Evolutionary conservation across 2,113 vertebrate species (phyloP), one percentile per base, ranked within the genome.

Genomic region (Chionodraco myersi): DNA sequence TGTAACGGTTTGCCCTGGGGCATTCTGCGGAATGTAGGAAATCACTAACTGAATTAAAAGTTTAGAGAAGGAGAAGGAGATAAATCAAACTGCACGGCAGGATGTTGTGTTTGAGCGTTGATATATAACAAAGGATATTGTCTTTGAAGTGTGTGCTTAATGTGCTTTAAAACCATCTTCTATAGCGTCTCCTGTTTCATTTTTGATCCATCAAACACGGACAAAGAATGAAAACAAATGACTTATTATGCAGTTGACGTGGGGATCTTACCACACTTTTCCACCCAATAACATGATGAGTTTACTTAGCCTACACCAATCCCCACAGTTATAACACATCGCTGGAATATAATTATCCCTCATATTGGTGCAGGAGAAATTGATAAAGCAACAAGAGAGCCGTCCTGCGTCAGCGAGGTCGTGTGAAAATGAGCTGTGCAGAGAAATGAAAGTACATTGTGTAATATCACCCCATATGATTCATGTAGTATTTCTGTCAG

Each of bases 401-500:
- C 1, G 0, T 6, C 14, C 53, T 13, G 15, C 53, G 18, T 71
- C 60, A 72, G 59, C 3, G 15, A 45, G 10, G 30, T 53, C 3
- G 10, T 63, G 60, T 81, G 47, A 69, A 57, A 84, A 72, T 3
- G 52, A 54, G 73, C 14, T 21, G 15, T 47, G 3, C 1, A 12
- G 21, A 60, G 36, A 58, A 52, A 77, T 26, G 52, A 60, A 65
- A 77, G 75, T 34, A 72, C 79, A 80, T 72, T 82, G 69, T 77
- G 85, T 77, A 80, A 86, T 26, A 41, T 82, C 72, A 21, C 11
- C 77, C 83, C 83, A 66, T 68, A 81, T 90, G 83, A 88, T 88
- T 90, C 84, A 83, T 86, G 82, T 63, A 6, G 75, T 72, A 72
- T 90, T 82, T 84, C 69, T 77, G 79, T 77, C 83, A 77, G 30